Base-by-base conservation (phyloP, 2,113 vertebrate species). In the Aspiorhynchus laticeps region DNA sequence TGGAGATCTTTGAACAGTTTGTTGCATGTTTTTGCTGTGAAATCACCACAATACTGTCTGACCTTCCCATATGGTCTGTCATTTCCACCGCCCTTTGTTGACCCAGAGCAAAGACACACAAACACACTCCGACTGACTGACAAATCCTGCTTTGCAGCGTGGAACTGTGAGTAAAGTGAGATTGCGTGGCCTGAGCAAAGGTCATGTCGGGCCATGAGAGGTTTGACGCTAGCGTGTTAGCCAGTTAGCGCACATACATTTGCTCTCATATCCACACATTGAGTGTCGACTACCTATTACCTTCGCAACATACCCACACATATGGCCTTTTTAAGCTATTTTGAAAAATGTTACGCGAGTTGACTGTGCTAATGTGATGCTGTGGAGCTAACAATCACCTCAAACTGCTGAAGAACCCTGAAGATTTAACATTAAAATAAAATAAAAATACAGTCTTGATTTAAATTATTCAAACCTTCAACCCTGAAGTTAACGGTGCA, bases 401-500 rank as follows among this genome's bases (percentile, higher is more conserved):
- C 31, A 71, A 36, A 36, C 17, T 19, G 7, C 17, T 2, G 17
- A 71, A 36, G 41, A 17, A 24, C 41, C 7, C 74, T 76, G 24
- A 28, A 76, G 74, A 5, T 11, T 38, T 38, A 38, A 10, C 19
- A 2, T 12, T 17, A 65, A 43, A n/a, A n/a, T n/a, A n/a, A 79
- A 51, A 69, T 17, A 79, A 19, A 7, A 6, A n/a, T 31, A n/a
- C 2, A n/a, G 17, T 61, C 10, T 41, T 69, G 48, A 69, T 43
- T 43, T 8, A 75, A 75, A 17, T 26, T 14, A 53, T 84, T 41
- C 31, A 77, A 79, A 61, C 59, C 76, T 43, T 86, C 59, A 53
- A 87, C 75, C 83, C 71, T 61, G n/a, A 5, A 77, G 61, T 77
- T 87, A 48, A 86, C 59, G 88, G 28, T 21, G 77, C 61, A 43